Percentiles rank a stretch among this genome's conserved stretches.
Evolutionary conservation across 2,888 invertebrate genomes (phyloP).

Genomic region (Limnephilus marmoratus): DNA sequence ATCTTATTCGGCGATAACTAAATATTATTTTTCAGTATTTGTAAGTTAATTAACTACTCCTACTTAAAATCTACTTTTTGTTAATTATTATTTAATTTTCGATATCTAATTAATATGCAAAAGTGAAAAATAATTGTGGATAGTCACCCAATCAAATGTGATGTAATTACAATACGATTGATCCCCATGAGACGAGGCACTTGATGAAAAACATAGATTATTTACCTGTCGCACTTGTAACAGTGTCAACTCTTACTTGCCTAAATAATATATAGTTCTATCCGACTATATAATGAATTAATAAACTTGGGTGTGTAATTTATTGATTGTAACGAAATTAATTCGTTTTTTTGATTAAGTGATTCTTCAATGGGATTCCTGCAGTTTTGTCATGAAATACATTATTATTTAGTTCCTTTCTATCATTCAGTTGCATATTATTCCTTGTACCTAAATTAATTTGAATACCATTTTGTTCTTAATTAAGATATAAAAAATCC

Average conservation of each 20-base stretch:
- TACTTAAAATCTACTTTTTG: neutral
- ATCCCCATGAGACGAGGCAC: neutral
- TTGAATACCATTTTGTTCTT: neutral
- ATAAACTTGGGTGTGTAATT: neutral
- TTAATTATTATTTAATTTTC: too few relatives aligned
- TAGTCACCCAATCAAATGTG: neutral
- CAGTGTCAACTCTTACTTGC: neutral
- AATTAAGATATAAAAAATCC: too few relatives aligned
- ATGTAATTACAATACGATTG: neutral
- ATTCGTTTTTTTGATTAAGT: neutral
- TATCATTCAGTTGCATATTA: neutral
- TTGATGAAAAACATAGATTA: neutral
- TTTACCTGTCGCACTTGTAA: neutral
- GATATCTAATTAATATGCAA: too few relatives aligned
- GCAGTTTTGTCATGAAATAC: neutral
- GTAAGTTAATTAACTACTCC: neutral
- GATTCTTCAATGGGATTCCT: neutral
- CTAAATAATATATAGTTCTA: slow-evolving; percentile 15
- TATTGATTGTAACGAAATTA: slow-evolving; percentile 26
- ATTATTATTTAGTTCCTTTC: neutral
- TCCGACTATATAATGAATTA: slow-evolving; percentile 12
- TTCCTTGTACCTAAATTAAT: neutral
- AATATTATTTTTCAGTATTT: neutral
- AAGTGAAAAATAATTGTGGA: too few relatives aligned
- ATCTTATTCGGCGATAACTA: neutral